Base-by-base conservation (phyloP, 1,140 invertebrate species). In the Drosophila subpulchrella region DNA sequence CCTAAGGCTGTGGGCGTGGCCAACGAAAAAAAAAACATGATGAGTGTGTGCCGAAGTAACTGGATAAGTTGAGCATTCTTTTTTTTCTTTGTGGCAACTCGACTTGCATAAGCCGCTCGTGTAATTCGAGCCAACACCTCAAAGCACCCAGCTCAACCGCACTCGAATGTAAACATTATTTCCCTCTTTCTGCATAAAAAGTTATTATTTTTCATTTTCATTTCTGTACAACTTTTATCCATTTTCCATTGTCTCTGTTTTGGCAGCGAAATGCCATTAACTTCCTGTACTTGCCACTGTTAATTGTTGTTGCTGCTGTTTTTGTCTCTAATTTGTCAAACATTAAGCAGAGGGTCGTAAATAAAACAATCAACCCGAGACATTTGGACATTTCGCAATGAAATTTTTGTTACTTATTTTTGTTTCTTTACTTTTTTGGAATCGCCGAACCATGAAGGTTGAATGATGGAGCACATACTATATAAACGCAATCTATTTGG, bases 351-450 rank as follows among this genome's bases (percentile, higher is more conserved):
- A 68, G 73, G 67, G 80, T 88, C 84, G 84, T 89, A 88, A 88
- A 89, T 89, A 88, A 80, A 88, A 88, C 84, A 88, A 88, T 88
- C 84, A 88, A 80, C 77, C 72, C 57, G 79, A 60, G 79, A 89
- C 84, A 78, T 88, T 88, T 83, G 62, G 84, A 75, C 76, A 89
- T 84, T 83, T 81, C 66, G 55, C 75, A 61, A 51, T 62, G 36
- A 51, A 42, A 17, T 42, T 65, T 68, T 70, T 17, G 62, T 47
- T 55, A 36, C 27, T 53, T 70, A 30, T 70, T 32, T 42, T 20
- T 13, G 41, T 24, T 38, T 39, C 36, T 66, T 48, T 20, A 41
- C 34, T 58, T 65, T 50, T 32, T 67, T 32, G 36, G 20, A 71
- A 72, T 30, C 53, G 20, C 44, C 53, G 41, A 71, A 58, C 66